A percentile compares a stretch with the other conserved stretches of the same genome.
phyloP scores from a whole-genome alignment of 2,113 vertebrate species.

The Chaenogobius annularis region DNA sequence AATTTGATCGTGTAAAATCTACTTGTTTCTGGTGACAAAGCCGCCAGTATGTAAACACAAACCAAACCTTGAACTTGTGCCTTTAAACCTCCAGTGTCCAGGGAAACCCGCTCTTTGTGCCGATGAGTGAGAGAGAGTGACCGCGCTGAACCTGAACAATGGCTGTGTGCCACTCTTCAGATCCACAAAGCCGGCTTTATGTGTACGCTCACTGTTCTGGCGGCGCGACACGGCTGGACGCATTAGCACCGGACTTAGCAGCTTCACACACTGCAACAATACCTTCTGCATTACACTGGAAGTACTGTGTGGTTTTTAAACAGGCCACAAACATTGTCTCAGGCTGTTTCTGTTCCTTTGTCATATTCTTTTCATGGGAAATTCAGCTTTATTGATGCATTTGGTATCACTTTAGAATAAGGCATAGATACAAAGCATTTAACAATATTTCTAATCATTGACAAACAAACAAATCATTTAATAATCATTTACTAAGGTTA shows the following conservation, averaged over 20 bases:
- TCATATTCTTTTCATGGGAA: conserved; percentile 15
- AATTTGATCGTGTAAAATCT: neutral
- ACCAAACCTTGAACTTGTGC: neutral
- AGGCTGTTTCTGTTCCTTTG: conserved; percentile 42
- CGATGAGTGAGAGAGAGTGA: conserved; percentile 34
- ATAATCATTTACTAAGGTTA: too few species aligned
- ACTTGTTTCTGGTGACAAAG: neutral
- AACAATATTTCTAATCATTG: too few species aligned
- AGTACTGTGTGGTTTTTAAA: conserved; percentile 30
- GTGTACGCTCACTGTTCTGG: conserved; percentile 57
- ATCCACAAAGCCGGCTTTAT: conserved; percentile 70
- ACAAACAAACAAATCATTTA: too few species aligned
- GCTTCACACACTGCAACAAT: conserved; percentile 41
- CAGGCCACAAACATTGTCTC: conserved; percentile 25
- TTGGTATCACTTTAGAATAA: too few species aligned
- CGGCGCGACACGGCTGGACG: conserved; percentile 64
- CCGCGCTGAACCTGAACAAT: conserved; percentile 66
- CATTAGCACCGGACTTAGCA: conserved; percentile 52
- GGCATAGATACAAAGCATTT: too few species aligned
- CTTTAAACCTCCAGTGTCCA: neutral
- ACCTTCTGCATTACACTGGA: conserved; percentile 19
- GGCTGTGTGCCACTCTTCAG: conserved; percentile 58
- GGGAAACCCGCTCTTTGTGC: neutral
- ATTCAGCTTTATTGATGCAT: neutral
- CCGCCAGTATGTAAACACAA: neutral